A percentile compares a stretch with the other conserved stretches of the same genome.
phyloP scores from a whole-genome alignment of 2,797 vertebrate genomes.

The Sternarchorhynchus goeldii region DNA sequence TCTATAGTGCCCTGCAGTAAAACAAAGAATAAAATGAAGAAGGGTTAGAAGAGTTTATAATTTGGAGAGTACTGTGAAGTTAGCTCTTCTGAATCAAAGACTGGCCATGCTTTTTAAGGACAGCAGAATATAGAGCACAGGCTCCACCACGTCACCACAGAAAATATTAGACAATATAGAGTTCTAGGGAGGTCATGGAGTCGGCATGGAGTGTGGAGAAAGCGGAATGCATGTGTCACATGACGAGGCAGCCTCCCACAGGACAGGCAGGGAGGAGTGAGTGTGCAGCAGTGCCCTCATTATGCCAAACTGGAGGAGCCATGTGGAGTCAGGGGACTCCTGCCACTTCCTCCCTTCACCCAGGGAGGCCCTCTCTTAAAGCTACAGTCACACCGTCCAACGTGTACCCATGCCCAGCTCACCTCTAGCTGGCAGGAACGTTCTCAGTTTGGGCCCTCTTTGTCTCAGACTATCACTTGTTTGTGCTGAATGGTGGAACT shows the following conservation, averaged over 20 bases:
- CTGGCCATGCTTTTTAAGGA: slow-evolving; percentile 4
- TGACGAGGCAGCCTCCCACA: slow-evolving; percentile 50
- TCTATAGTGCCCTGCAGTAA: not conserved
- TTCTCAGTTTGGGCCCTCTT: slow-evolving; percentile 3
- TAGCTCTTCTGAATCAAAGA: slow-evolving; percentile 3
- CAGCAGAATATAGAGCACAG: slow-evolving; percentile 37
- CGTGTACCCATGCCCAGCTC: slow-evolving; percentile 14
- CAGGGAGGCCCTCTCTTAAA: slow-evolving; percentile 46
- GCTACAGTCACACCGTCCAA: slow-evolving; percentile 25
- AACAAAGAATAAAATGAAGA: slow-evolving; percentile 8
- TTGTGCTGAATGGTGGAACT: not conserved
- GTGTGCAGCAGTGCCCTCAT: slow-evolving; percentile 45
- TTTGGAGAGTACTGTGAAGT: not conserved
- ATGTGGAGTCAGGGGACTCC: slow-evolving; percentile 43
- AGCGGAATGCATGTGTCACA: slow-evolving; percentile 25
- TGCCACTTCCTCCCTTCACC: slow-evolving; percentile 43
- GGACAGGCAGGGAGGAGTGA: slow-evolving; percentile 47
- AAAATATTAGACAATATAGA: slow-evolving; percentile 42
- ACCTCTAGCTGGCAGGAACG: not conserved
- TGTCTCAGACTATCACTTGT: not conserved
- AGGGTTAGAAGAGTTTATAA: not conserved
- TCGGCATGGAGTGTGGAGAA: slow-evolving; percentile 42
- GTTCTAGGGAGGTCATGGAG: slow-evolving; percentile 22
- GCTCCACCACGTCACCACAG: slow-evolving; percentile 24
- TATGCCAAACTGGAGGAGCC: slow-evolving; percentile 37